phyloP scores from a whole-genome alignment of 23 tunicate genomes.

The Botrylloides violaceus region DNA sequence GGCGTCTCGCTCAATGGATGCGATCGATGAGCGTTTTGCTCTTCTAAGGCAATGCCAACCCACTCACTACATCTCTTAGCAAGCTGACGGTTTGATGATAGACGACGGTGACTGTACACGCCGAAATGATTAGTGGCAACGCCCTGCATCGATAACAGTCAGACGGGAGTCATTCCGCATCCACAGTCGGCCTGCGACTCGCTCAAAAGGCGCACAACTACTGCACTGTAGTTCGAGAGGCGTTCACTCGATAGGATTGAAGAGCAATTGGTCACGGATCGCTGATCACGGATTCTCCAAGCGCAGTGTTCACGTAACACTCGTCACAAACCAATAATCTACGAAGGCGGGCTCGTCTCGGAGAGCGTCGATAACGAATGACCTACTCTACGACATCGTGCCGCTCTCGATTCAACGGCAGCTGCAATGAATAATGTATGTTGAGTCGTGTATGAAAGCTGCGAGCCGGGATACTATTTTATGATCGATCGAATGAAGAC shows the following conservation, averaged over 20 bases:
- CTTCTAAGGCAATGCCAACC: neutral
- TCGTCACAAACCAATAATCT: neutral
- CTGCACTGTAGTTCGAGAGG: neutral
- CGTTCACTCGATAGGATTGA: constrained; percentile 1
- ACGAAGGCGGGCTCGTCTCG: too few relatives aligned
- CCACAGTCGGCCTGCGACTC: neutral
- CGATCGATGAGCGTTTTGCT: neutral
- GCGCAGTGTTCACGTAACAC: neutral
- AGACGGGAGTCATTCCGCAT: neutral
- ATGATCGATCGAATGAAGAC: neutral
- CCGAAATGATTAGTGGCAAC: too few relatives aligned
- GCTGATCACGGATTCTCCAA: too few relatives aligned
- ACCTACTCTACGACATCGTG: neutral
- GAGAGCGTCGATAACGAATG: neutral
- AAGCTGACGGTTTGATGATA: too few relatives aligned
- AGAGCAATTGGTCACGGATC: neutral
- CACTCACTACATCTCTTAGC: neutral
- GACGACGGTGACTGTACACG: too few relatives aligned
- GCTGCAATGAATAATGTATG: constrained; percentile 1
- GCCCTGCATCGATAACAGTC: too few relatives aligned
- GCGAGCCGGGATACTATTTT: neutral
- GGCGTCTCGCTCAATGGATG: neutral
- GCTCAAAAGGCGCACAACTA: neutral
- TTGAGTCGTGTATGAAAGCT: neutral
- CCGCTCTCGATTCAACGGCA: neutral